Evolutionary conservation across 2,797 vertebrate species (phyloP), one percentile per base, ranked within the genome.

Genomic region (Danionella dracula): DNA sequence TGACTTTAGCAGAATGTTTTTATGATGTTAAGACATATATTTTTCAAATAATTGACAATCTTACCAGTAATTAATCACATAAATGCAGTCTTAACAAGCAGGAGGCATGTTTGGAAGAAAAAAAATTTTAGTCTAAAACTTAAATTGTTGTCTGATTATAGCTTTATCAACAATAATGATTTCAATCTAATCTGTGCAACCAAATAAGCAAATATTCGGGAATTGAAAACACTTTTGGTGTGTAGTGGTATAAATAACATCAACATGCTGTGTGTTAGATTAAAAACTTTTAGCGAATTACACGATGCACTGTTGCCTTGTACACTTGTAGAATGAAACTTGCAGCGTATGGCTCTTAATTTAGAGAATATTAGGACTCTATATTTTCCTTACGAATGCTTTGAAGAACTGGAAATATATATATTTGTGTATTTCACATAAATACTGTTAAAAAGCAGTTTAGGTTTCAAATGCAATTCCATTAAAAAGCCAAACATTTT

Each of bases 351-450:
- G 48, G 17, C 23, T 66, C 61, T 62, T 70, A 46, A 57, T 42
- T 34, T 59, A 72, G 35, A 42, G 45, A 63, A 77, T 66, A 71
- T 48, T 63, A 66, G 65, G 61, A 65, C 51, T 69, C 55, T 73
- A 68, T 76, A 73, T 75, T 72, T 58, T 66, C 71, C 68, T 67
- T 54, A 63, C 55, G 11, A 70, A 66, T 73, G 34, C 42, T 72
- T 48, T 58, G 64, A 64, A 71, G 70, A 75, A 63, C 74, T 66
- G 48, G 71, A 74, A 76, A 76, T 79, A 80, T 83, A 78, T 86
- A 84, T 85, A 88, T 87, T 86, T 85, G 73, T 85, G 80, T 80
- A 79, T 81, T 81, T 79, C 82, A 68, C 50, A 82, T 82, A 78
- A 83, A 71, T 77, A 68, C 66, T 50, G 53, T 64, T 76, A 54